Conservation (phyloP, 2,797 vertebrate genomes). For the Lithobates pipiens region DNA sequence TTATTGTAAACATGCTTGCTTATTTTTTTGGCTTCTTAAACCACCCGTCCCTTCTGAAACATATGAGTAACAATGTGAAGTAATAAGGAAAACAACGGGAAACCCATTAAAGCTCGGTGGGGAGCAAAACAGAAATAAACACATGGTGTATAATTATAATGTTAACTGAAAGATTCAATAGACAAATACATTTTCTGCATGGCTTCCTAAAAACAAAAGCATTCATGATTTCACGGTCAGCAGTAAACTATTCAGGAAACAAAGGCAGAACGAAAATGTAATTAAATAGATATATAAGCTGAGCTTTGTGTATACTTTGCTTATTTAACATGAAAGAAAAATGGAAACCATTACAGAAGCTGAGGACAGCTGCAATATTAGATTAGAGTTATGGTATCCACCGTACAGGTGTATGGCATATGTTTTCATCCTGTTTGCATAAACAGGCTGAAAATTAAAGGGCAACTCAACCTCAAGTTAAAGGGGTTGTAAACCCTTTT, state of each 20-base stretch:
- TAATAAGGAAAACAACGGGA: slow-evolving; percentile 46
- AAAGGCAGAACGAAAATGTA: too few relatives aligned
- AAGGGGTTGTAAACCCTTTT: too few relatives aligned
- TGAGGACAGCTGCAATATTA: too few relatives aligned
- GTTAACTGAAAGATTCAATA: slow-evolving; percentile 41
- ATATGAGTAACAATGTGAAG: slow-evolving; percentile 48
- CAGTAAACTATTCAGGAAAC: background rate
- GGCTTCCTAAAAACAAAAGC: background rate
- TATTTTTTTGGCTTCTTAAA: background rate
- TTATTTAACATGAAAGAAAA: too few relatives aligned
- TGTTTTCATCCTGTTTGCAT: too few relatives aligned
- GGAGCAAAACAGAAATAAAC: slow-evolving; percentile 28
- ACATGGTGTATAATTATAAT: slow-evolving; percentile 34
- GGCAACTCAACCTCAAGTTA: too few relatives aligned
- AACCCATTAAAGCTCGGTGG: slow-evolving; percentile 35
- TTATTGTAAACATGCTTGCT: slow-evolving; percentile 15
- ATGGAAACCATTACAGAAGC: too few relatives aligned
- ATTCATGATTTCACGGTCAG: background rate
- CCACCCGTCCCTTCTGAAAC: slow-evolving; percentile 1
- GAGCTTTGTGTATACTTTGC: too few relatives aligned
- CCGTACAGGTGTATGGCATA: too few relatives aligned
- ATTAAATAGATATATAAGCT: too few relatives aligned
- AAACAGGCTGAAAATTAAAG: too few relatives aligned
- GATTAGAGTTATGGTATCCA: too few relatives aligned
- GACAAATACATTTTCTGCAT: slow-evolving; percentile 4